Base-by-base conservation (phyloP, 2,888 invertebrate genomes). In the Mythimna impura region DNA sequence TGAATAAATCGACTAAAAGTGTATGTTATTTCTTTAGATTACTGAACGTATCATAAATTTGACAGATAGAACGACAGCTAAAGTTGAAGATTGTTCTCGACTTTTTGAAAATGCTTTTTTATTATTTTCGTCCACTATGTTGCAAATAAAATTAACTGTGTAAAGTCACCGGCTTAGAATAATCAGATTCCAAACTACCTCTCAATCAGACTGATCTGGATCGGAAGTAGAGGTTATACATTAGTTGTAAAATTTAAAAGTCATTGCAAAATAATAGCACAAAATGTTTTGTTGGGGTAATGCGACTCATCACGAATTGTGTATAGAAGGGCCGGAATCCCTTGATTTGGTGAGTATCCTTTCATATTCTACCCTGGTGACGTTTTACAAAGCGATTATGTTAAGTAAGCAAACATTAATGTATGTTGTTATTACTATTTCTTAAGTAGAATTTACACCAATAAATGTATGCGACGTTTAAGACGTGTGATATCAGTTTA, bases 271-370 rank as follows among this genome's bases (percentile, higher is more conserved):
- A 78, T 75, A 84, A 68, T 80, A 85, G 73, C 76, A 82, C 75
- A 83, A 94, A 91, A 96, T 96, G 96, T 96, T 95, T 94, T 96
- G 96, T 91, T 96, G 96, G 96, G 96, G 96, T 84, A 96, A 96
- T 92, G 91, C 95, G 84, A 96, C 96, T 90, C 93, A 96, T 90
- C 95, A 95, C 86, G 96, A 96, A 92, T 89, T 96, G 79, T 95
- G 93, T 86, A 88, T 96, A 76, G 96, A 96, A 88, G 91, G 91
- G 57, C 83, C 93, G 64, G 93, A 93, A 64, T 89, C 84, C 78
- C 85, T 90, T 81, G 95, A 95, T 89, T 90, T 96, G 93, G 96
- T 96, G 90, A 93, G 93, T 86, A 30, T 55, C 43, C 30, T 9
- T 17, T 52, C 25, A 34, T 47, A 14, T 61, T 72, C 34, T 57